A percentile compares a stretch with the other conserved stretches of the same genome.
These are phyloP conservation scores for Sericinus montela DNA, from an alignment of 2,888 invertebrate species.

Conservation along the genomic window DNA sequence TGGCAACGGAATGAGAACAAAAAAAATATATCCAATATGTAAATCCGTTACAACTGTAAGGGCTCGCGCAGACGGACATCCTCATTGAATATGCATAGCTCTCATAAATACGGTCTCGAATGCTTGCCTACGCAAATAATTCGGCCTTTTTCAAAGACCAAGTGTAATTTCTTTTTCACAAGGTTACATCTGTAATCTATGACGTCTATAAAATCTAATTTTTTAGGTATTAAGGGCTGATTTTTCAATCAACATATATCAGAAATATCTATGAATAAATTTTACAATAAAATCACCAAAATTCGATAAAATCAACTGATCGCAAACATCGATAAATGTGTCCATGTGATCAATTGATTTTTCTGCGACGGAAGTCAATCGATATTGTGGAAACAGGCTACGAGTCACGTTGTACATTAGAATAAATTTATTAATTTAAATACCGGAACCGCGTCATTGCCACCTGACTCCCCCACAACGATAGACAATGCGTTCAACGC, in stretches of 20 bases:
- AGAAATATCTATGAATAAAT: too few relatives aligned
- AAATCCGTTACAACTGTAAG: constrained; percentile 14
- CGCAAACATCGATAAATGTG: too few relatives aligned
- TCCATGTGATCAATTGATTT: too few relatives aligned
- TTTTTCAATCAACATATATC: too few relatives aligned
- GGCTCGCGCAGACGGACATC: constrained; percentile 14
- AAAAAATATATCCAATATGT: constrained; percentile 12
- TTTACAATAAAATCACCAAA: too few relatives aligned
- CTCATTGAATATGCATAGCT: constrained; percentile 15
- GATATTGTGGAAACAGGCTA: too few relatives aligned
- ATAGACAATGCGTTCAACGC: not conserved
- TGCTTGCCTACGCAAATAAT: constrained; percentile 10
- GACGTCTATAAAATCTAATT: too few relatives aligned
- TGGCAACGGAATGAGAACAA: constrained; percentile 6
- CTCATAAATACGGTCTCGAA: constrained; percentile 2
- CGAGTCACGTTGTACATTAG: not conserved
- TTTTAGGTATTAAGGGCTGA: too few relatives aligned
- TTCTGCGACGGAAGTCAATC: too few relatives aligned
- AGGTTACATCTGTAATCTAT: too few relatives aligned
- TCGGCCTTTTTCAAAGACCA: not conserved
- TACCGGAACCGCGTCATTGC: constrained; percentile 7
- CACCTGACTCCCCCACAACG: not conserved
- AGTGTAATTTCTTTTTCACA: not conserved
- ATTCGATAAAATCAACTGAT: too few relatives aligned
- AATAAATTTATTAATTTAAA: constrained; percentile 5